Conservation (phyloP, 2,797 vertebrate genomes). For the Microchirus variegatus region DNA sequence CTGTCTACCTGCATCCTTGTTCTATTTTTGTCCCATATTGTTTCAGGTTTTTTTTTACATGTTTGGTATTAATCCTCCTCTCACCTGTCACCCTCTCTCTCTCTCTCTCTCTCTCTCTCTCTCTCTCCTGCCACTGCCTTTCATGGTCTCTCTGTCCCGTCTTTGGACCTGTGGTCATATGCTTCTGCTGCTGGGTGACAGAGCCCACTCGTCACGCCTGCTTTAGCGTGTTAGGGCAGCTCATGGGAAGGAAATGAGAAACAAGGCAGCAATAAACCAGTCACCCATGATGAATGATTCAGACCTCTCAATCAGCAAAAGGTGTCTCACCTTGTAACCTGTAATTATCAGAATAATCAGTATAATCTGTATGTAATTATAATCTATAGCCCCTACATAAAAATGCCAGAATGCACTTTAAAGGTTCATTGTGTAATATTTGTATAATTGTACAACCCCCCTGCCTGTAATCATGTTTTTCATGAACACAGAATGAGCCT, state of each 20-base stretch:
- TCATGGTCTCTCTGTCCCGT: slow-evolving; percentile 1
- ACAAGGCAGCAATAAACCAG: slow-evolving; percentile 13
- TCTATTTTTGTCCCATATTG: slow-evolving; percentile 26
- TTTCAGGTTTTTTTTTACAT: neutral
- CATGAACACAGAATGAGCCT: no score
- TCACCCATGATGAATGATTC: slow-evolving; percentile 1
- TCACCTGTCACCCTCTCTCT: slow-evolving; percentile 8
- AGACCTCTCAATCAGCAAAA: slow-evolving; percentile 11
- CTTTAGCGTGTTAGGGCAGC: slow-evolving; percentile 45
- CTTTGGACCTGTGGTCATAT: slow-evolving; percentile 18
- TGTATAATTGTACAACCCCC: no score
- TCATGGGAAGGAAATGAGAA: slow-evolving; percentile 8
- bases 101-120: neutral
- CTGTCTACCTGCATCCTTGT: slow-evolving; percentile 35
- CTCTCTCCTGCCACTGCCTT: neutral
- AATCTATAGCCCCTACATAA: neutral
- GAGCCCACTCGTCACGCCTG: slow-evolving; percentile 42
- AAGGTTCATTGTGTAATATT: no score
- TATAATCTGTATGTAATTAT: neutral
- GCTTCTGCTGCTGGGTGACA: slow-evolving; percentile 40
- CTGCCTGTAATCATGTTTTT: neutral
- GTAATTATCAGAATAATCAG: neutral
- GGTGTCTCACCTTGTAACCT: neutral
- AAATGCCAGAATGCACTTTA: neutral
- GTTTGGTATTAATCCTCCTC: neutral